Evolutionary conservation across 2,888 invertebrate genomes (phyloP).

Genomic region (Cyclophora albipunctata): DNA sequence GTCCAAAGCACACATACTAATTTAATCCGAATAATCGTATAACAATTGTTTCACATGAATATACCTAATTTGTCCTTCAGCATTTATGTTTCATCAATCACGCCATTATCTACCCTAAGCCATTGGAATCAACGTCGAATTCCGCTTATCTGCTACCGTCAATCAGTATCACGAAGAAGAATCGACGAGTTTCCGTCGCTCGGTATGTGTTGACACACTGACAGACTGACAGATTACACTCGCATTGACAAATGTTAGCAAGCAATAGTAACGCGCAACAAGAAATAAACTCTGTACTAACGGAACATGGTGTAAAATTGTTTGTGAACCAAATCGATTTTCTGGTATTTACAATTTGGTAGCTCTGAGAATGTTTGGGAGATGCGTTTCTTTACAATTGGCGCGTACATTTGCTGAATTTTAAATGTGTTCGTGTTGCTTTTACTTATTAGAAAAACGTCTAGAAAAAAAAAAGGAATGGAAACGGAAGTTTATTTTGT

Average conservation of each 20-base stretch:
- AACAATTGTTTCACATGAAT: constrained; percentile 28
- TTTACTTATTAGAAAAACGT: too few relatives aligned
- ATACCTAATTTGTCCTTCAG: constrained; percentile 32
- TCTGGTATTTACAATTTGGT: constrained; percentile 20
- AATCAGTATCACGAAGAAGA: constrained; percentile 58
- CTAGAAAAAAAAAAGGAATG: too few relatives aligned
- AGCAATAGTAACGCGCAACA: constrained; percentile 20
- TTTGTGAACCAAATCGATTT: constrained; percentile 16
- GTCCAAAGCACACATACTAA: too few relatives aligned
- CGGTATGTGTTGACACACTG: constrained; percentile 51
- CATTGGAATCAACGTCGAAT: constrained; percentile 43
- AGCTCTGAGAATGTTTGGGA: constrained; percentile 17
- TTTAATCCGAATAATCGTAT: not conserved
- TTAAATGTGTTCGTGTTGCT: too few relatives aligned
- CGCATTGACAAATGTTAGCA: constrained; percentile 50
- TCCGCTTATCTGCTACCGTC: constrained; percentile 56
- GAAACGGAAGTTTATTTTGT: too few relatives aligned
- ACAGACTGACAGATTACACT: constrained; percentile 60
- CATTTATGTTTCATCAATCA: constrained; percentile 42
- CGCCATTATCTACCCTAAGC: constrained; percentile 41
- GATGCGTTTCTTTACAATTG: constrained; percentile 6
- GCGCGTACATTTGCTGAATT: not conserved
- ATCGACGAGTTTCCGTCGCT: constrained; percentile 47
- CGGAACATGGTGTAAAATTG: constrained; percentile 22
- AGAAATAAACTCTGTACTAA: constrained; percentile 26